These are phyloP conservation scores for Manis pentadactyla DNA, from an alignment of 2,797 vertebrate species.

Conservation along the genomic window DNA sequence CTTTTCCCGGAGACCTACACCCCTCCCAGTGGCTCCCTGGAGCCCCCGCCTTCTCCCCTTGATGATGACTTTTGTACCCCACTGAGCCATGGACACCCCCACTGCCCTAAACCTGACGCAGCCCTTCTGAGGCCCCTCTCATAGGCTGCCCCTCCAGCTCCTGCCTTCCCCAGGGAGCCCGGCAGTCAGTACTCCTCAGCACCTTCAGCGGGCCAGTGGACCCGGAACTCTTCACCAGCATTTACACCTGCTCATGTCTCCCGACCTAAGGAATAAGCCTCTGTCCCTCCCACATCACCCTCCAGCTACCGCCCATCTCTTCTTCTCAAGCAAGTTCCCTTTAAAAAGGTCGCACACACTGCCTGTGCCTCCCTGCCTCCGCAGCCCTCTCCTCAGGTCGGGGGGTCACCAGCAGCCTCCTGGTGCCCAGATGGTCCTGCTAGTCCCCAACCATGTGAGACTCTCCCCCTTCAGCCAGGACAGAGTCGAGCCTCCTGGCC, in stretches of 20 bases:
- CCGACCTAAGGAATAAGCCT: not conserved
- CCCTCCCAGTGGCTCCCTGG: not conserved
- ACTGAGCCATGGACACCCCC: not conserved
- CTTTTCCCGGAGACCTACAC: not conserved
- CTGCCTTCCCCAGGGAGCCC: not conserved
- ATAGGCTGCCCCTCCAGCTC: not conserved
- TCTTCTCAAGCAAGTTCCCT: not conserved
- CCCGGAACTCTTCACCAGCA: not conserved
- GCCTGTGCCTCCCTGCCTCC: accelerated
- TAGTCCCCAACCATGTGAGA: too few species aligned
- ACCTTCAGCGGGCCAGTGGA: not conserved
- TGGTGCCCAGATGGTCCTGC: not conserved
- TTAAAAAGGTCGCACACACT: accelerated
- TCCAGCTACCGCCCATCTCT: not conserved
- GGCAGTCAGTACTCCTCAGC: not conserved
- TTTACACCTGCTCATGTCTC: not conserved
- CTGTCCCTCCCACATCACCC: not conserved
- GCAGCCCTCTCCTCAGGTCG: not conserved
- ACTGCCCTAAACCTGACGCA: not conserved
- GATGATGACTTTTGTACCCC: not conserved
- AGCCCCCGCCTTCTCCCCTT: not conserved
- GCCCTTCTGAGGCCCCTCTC: not conserved
- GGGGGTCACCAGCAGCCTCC: not conserved
- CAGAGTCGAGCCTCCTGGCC: not conserved
- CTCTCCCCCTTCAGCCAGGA: not conserved